Conservation (phyloP, 2,113 vertebrate species). For the Solenodon paradoxus region DNA sequence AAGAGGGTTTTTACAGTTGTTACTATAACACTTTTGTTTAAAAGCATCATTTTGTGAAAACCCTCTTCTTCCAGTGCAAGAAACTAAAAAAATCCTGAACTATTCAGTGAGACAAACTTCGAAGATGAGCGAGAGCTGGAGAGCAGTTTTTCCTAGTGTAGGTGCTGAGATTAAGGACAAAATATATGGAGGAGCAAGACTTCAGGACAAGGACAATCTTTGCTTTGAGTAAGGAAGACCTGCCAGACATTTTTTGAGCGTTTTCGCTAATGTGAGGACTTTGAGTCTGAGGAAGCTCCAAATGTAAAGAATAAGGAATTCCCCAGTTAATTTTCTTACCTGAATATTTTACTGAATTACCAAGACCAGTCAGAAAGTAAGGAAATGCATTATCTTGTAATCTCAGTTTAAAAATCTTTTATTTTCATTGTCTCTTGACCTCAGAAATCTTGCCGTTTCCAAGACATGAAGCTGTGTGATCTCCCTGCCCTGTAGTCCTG, state of each 20-base stretch:
- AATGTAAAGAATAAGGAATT: neutral
- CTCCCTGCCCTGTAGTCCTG: neutral
- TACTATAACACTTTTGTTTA: too few relatives aligned
- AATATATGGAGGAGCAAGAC: fast-evolving
- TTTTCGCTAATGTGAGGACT: neutral
- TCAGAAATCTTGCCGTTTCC: neutral
- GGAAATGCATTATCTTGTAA: neutral
- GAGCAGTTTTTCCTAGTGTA: too few relatives aligned
- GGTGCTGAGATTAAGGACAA: too few relatives aligned
- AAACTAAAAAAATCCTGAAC: neutral
- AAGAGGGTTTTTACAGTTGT: too few relatives aligned
- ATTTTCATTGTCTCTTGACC: neutral
- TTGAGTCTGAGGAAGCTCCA: neutral
- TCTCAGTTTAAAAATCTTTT: neutral
- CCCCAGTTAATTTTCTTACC: neutral
- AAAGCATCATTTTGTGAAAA: neutral
- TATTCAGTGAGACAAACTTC: neutral
- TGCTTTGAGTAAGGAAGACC: neutral
- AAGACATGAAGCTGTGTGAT: neutral
- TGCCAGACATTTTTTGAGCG: neutral
- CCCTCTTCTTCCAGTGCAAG: neutral
- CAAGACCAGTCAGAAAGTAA: neutral
- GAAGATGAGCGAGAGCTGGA: neutral
- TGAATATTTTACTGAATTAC: neutral
- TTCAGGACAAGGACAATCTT: neutral